Evolutionary conservation across 2,888 invertebrate species (phyloP), one percentile per base, ranked within the genome.

Genomic region (Drosophila barbarae): DNA sequence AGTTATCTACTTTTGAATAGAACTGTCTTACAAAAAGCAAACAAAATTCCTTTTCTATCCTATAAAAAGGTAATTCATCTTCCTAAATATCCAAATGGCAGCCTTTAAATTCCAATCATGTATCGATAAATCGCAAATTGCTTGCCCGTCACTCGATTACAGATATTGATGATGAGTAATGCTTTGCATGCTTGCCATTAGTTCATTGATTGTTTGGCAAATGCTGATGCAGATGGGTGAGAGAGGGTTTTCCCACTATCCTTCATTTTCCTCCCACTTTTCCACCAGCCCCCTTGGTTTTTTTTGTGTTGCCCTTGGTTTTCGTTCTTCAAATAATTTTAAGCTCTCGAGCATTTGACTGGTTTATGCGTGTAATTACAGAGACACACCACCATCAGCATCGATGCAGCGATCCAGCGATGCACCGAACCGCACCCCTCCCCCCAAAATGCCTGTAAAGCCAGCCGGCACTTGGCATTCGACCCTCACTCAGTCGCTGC

Each of bases 301-400:
- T 23, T 21, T n/a, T 23, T 15, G 18, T 18, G 18, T 18, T 54
- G 49, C 42, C 38, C 28, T 28, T 50, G 46, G 56, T n/a, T 53
- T 57, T 52, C 44, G 35, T 60, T 73, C 71, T 67, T 75, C 72
- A 73, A 80, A 78, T 75, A 72, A 72, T 73, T 80, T 77, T 63
- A 57, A 67, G 68, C 70, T 69, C 68, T 61, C 55, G 65, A 74
- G 76, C 65, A 68, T 72, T 77, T 61, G 55, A 53, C 66, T 78
- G 66, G 73, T 80, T 75, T 75, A 77, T 78, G 72, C 72, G 63
- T 80, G 72, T 78, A 81, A 78, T 78, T 78, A 81, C 69, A 74
- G 67, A 71, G 46, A 30, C 30, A 30, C 42, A 42, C 15, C 41
- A 13, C 8, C 35, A 7, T 28, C 26, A 15, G 15, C 44, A 44